A percentile compares a stretch with the other conserved stretches of the same genome.
Evolutionary conservation across 1,140 invertebrate species (phyloP).

Genomic region (Idris sp.): DNA sequence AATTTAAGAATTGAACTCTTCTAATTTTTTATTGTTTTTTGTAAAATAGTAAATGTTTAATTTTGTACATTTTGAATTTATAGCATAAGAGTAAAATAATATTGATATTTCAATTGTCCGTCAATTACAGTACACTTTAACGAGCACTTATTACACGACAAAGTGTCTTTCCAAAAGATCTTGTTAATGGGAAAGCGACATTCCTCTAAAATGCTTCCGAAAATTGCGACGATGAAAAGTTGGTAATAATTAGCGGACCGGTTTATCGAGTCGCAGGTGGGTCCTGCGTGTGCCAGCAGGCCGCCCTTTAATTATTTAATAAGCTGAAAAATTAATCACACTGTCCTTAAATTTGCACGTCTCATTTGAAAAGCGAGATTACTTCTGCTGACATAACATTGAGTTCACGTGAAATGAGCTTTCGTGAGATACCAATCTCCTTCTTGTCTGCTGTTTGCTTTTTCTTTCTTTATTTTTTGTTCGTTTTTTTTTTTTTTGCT

Average conservation of each 20-base stretch:
- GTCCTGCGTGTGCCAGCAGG: slow-evolving; percentile 7
- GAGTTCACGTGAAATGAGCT: slow-evolving; percentile 51
- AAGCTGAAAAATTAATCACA: slow-evolving; percentile 64
- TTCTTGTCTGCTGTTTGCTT: not conserved
- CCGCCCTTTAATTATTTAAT: slow-evolving; percentile 63
- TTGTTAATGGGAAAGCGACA: slow-evolving; percentile 52
- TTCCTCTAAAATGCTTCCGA: slow-evolving; percentile 19
- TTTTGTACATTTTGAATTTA: too few species aligned
- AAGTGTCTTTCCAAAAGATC: slow-evolving; percentile 29
- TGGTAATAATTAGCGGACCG: slow-evolving; percentile 46
- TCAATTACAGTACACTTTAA: slow-evolving; percentile 38
- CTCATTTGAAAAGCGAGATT: slow-evolving; percentile 18
- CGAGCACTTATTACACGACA: slow-evolving; percentile 36
- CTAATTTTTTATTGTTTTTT: too few species aligned
- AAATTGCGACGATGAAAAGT: slow-evolving; percentile 46
- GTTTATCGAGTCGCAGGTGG: slow-evolving; percentile 33
- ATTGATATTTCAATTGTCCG: too few species aligned
- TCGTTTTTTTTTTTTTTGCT: slow-evolving; percentile 3
- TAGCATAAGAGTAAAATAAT: too few species aligned
- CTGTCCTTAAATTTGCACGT: slow-evolving; percentile 48
- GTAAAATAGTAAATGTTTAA: too few species aligned
- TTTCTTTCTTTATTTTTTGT: slow-evolving; percentile 2
- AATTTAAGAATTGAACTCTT: too few species aligned
- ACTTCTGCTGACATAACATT: slow-evolving; percentile 30
- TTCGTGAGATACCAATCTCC: slow-evolving; percentile 29